These are phyloP conservation scores for Phasianus colchicus DNA, from an alignment of 2,113 vertebrate genomes.

Conservation along the genomic window DNA sequence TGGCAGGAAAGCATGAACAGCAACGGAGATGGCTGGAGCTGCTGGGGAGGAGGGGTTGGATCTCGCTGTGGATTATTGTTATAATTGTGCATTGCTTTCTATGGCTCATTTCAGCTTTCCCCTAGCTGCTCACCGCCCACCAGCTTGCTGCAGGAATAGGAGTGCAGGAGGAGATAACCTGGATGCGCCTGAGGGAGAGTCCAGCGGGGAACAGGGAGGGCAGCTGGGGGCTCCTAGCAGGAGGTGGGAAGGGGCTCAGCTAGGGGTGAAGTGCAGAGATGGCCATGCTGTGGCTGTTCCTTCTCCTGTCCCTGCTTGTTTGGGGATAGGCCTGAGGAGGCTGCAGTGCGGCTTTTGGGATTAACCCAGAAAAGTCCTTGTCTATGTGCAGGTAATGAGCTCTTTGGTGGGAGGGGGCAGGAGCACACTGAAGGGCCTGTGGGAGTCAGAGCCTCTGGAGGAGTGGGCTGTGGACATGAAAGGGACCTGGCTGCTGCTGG, in stretches of 20 bases:
- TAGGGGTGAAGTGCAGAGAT: neutral
- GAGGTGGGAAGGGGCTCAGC: neutral
- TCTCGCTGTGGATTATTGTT: rapidly evolving
- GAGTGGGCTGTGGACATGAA: conserved; percentile 33
- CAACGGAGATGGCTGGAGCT: neutral
- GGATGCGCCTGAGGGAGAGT: neutral
- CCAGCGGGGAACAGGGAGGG: neutral
- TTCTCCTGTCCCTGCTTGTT: neutral
- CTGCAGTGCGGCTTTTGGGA: conserved; percentile 8
- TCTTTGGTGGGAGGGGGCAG: neutral
- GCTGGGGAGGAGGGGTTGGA: neutral
- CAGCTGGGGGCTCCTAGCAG: neutral
- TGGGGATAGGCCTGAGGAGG: neutral
- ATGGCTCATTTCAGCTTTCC: neutral
- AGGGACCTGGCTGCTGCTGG: conserved; percentile 24
- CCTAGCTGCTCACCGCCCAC: neutral
- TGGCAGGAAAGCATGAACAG: neutral
- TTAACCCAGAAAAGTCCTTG: conserved; percentile 49
- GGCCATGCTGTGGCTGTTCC: rapidly evolving
- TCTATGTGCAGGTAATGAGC: neutral
- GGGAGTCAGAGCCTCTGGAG: neutral
- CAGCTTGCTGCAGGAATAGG: neutral
- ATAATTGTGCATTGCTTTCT: neutral
- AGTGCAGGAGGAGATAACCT: neutral
- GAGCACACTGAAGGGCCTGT: neutral